Evolutionary conservation across 2,113 vertebrate genomes (phyloP), one percentile per base, ranked within the genome.

Genomic region (Prochilodus magdalenae): DNA sequence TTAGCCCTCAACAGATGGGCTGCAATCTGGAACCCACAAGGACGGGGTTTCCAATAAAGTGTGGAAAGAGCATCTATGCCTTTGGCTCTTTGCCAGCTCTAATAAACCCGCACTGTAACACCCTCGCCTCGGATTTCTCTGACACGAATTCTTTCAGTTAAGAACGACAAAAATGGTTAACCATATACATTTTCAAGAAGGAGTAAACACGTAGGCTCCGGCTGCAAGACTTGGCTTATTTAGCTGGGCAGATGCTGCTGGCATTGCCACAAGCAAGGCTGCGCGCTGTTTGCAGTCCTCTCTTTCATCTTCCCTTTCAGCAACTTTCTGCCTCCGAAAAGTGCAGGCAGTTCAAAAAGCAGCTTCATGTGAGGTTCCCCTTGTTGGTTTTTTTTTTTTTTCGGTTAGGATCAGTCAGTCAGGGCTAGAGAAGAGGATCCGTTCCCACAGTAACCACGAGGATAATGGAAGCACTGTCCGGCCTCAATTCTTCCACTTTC

Each of bases 381-480:
- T 73, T 7, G 30, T 57, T 74, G 27, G 20, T 67, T 10, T 10
- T 70, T 33, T 5, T 36, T 36, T 36, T 15, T 44, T 60, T 4
- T 24, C 72, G 73, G 55, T 62, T 30, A 26, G 16, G 36, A 84
- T 62, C 77, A 71, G 76, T 75, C 47, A 60, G 6, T 72, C 22
- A 12, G n/a, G 30, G 60, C 67, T 49, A 63, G 40, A 82, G 60
- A 72, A 36, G 77, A 27, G 47, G 69, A 73, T 73, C 69, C 26
- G 60, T 83, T 83, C 70, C 75, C 75, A 73, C 75, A 73, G 60
- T 72, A 67, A 73, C 24, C 24, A 53, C 59, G 5, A n/a, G 26
- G 60, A 84, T 73, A 84, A 84, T 84, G 30, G 14, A 18, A 65
- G 73, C 29, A 51, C 36, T 75, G 77, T 80, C 72, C 73, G 13